Evolutionary conservation across 1,140 invertebrate genomes (phyloP).

Genomic region (Teleogryllus occipitalis): DNA sequence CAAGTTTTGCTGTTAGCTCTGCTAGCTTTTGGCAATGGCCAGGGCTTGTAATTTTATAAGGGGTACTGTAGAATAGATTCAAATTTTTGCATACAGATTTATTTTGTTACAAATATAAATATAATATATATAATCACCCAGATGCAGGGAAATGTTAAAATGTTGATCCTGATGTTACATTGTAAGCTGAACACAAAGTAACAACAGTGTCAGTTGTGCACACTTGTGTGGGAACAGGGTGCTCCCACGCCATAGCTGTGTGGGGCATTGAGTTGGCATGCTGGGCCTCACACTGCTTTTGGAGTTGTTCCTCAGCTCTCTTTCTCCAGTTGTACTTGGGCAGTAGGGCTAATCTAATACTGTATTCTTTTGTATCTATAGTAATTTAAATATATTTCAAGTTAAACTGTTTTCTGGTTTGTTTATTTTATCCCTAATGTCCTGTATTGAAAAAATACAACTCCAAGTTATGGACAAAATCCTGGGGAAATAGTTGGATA

Average conservation of each 20-base stretch:
- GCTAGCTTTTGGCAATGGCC: neutral
- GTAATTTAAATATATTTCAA: conserved; percentile 1
- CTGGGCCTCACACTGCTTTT: neutral
- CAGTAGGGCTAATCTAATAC: neutral
- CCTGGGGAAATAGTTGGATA: too few species aligned
- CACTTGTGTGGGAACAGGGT: neutral
- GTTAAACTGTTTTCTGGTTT: neutral
- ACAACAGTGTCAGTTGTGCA: neutral
- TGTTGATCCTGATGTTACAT: neutral
- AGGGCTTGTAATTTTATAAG: conserved; percentile 1
- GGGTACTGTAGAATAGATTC: neutral
- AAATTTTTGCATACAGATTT: conserved; percentile 6
- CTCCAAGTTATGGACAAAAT: too few species aligned
- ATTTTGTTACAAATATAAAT: conserved; percentile 6
- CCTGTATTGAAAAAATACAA: neutral
- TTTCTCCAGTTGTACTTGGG: neutral
- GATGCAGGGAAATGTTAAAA: neutral
- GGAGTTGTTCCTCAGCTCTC: neutral
- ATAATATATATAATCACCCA: neutral
- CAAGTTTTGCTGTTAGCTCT: neutral
- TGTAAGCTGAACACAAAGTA: neutral
- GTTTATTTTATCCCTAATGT: neutral
- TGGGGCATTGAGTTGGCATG: neutral
- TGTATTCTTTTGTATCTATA: conserved; percentile 2
- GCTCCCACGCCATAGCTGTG: neutral